Base-by-base conservation (phyloP, 1,140 invertebrate genomes). In the Drosophila seguyi region DNA sequence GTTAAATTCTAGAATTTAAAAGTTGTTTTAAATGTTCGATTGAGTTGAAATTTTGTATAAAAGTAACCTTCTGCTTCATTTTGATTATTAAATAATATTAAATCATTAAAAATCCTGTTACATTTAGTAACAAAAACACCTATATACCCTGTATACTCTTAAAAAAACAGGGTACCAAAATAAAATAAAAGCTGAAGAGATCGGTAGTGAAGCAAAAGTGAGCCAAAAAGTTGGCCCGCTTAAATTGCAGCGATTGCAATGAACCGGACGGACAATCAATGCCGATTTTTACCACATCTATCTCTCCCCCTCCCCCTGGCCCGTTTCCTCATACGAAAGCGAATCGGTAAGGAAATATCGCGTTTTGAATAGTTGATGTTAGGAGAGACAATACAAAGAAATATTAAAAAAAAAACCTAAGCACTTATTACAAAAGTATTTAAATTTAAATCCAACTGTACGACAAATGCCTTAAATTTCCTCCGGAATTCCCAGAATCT, bases 151-250 rank as follows among this genome's bases (percentile, higher is more conserved):
- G 6, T 4, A 20, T 20, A 7, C 11, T 11, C 48, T 20, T 0
- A 6, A 4, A 14, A 13, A 18, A 7, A 13, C 48, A 14, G 52
- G 52, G 34, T 38, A 53, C 8, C 6, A 25, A 38, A 38, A 55
- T 38, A 55, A 55, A 55, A 55, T 38, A 55, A 38, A 55, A 55
- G 31, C 31, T 11, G 14, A 22, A 25, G 4, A 16, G 50, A 4
- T 13, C 22, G 16, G 11, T 34, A 62, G 27, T 38, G 27, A 14
- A 58, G 31, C 63, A 20, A 61, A 61, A 75, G 81, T 75, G 42
- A 67, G 75, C 79, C 80, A 83, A 71, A 68, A 84, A 84, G 72
- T 80, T 84, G 82, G 61, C 48, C 80, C 75, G 81, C 73, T 83
- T 83, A 60, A 73, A 63, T 65, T 83, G 80, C 55, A 74, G 75